Base-by-base conservation (phyloP, 2,113 vertebrate genomes). In the Scomber colias region DNA sequence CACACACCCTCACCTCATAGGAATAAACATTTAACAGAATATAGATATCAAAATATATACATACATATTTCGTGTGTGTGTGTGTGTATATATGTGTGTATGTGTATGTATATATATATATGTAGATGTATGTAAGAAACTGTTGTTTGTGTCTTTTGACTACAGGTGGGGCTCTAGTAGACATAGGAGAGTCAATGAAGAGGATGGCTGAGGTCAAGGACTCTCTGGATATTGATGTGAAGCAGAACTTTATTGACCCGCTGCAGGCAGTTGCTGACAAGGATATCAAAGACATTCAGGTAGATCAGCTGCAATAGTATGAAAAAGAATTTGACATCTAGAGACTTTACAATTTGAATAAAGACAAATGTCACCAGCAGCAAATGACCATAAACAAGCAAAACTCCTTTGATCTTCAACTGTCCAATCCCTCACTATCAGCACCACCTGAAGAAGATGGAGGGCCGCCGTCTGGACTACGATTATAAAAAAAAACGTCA, bases 401-500 rank as follows among this genome's bases (percentile, higher is more conserved):
- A 30, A 74, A 69, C 45, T 27, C 3, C 6, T 45, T 21, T 46
- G 14, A 56, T 45, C 13, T 50, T 46, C 0, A n/a, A 49, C 30
- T 35, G 59, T 11, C 21, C 91, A 9, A 24, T 95, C 80, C 3
- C 13, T 2, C 60, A 15, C 64, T 27, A 45, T 10, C 91, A 99
- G 98, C 96, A 98, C 87, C 97, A 99, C 30, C 94, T 99, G 65
- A 99, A 97, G 94, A 99, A 99, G 88, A 82, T 99, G 75, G 98
- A 99, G 51, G 95, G 98, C 63, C 96, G 98, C 0, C 96, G 98
- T 48, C 88, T 99, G 79, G 98, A 99, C 91, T 99, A 98, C 0
- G 98, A 99, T 87, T 99, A 99, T 90, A 99, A 98, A 93, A 99
- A 99, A 94, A 99, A 99, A 77, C 95, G 98, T 0, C 98, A 99